Evolutionary conservation across 2,888 invertebrate species (phyloP), one percentile per base, ranked within the genome.

Genomic region (Sesia apiformis): DNA sequence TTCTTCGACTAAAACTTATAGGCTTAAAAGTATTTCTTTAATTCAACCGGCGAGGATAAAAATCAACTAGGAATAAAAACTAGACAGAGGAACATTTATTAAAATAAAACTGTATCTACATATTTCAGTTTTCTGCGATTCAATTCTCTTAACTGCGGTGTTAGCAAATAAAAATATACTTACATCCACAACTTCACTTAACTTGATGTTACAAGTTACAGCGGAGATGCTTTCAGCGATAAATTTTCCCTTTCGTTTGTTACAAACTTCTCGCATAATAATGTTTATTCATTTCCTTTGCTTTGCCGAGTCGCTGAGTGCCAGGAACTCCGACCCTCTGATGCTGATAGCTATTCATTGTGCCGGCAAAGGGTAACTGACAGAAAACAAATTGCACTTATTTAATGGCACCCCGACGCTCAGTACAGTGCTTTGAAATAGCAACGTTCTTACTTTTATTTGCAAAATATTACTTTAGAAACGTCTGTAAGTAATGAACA

Each of bases 181-280:
- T 46, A 46, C 46, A 5, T 46, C 23, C 46, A 46, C 46, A n/a
- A n/a, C 46, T 46, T 46, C 46, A n/a, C 46, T 46, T 46, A n/a
- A 46, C 46, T 46, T 46, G 46, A n/a, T 46, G 46, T 46, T 46
- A 51, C n/a, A 42, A 42, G 43, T 42, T 42, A 42, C n/a, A 39
- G 8, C 38, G 42, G 38, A 42, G 41, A 43, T 38, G 8, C 39
- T 43, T 56, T 39, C 61, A 60, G 57, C 61, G 63, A 54, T 56
- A 60, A 64, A 66, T 69, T 64, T 66, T 67, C 63, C 59, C 60
- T 62, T 64, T 60, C 59, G 61, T 61, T 67, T 62, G 64, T 63
- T 60, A 54, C 60, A 63, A 70, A 69, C 58, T 69, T 71, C 59
- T 58, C 54, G 58, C 58, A 57, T 61, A 62, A 66, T 66, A 63